phyloP scores from a whole-genome alignment of 2,888 invertebrate genomes.

The Athalia circularis region DNA sequence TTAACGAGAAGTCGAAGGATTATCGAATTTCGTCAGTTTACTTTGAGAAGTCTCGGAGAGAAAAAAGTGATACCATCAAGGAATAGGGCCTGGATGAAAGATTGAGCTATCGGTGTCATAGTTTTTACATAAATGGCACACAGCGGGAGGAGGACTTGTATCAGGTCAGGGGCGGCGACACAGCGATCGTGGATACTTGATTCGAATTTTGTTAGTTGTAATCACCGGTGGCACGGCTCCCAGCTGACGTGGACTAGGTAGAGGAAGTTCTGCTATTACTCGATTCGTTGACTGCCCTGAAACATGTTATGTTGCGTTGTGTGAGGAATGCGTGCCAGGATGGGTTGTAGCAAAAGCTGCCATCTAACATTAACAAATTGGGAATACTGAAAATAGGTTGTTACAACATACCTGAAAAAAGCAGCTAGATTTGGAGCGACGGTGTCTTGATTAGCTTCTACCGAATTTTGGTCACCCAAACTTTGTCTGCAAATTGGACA shows the following conservation, averaged over 20 bases:
- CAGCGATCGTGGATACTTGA: slow-evolving; percentile 28
- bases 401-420: slow-evolving; percentile 65
- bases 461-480: slow-evolving; percentile 76
- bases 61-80: slow-evolving; percentile 29
- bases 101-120: not conserved
- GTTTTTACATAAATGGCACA: slow-evolving; percentile 20
- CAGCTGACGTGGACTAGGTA: slow-evolving; percentile 58
- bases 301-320: slow-evolving; percentile 44
- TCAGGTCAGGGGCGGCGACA: slow-evolving; percentile 9
- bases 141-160: slow-evolving; percentile 25
- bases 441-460: slow-evolving; percentile 70
- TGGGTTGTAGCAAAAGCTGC: too few relatives aligned
- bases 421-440: slow-evolving; percentile 70
- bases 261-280: slow-evolving; percentile 63
- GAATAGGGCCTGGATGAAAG: slow-evolving; percentile 1
- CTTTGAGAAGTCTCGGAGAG: not conserved
- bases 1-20: not conserved
- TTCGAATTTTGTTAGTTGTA: slow-evolving; percentile 64
- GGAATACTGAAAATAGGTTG: not conserved
- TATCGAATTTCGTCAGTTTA: slow-evolving; percentile 2
- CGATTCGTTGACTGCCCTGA: slow-evolving; percentile 67
- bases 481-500: slow-evolving; percentile 96
- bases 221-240: slow-evolving; percentile 62
- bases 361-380: not conserved
- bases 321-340: not conserved